A percentile compares a stretch with the other conserved stretches of the same genome.
phyloP scores from a whole-genome alignment of 2,113 vertebrate genomes.

The Leptodactylus fuscus region DNA sequence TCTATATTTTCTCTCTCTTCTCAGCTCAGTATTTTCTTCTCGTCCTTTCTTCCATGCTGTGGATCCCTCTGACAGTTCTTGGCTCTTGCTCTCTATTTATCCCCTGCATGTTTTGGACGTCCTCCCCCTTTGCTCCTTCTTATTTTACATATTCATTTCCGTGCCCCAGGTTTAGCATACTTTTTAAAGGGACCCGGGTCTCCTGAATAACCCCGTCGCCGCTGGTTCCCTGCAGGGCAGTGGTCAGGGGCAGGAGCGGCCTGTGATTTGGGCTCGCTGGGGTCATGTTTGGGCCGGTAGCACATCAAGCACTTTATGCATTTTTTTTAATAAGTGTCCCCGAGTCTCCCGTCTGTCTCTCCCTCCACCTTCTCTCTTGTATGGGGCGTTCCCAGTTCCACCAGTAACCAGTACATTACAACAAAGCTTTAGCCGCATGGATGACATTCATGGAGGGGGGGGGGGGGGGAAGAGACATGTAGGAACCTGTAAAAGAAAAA shows the following conservation, averaged over 20 bases:
- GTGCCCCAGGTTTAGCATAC: slow-evolving; percentile 52
- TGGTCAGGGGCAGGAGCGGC: neutral
- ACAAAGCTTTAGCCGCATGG: slow-evolving; percentile 55
- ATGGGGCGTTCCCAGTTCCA: slow-evolving; percentile 53
- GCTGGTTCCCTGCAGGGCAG: neutral
- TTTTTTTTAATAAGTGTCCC: slow-evolving; percentile 24
- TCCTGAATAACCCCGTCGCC: slow-evolving; percentile 2
- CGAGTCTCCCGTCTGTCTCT: neutral
- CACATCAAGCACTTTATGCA: neutral
- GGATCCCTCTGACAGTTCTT: neutral
- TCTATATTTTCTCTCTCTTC: no score
- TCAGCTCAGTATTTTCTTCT: no score
- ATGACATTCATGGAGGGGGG: slow-evolving; percentile 27
- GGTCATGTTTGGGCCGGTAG: neutral
- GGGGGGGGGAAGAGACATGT: slow-evolving; percentile 25
- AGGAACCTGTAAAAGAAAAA: slow-evolving; percentile 43
- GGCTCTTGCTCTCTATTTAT: neutral
- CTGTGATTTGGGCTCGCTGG: neutral
- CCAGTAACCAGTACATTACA: slow-evolving; percentile 41
- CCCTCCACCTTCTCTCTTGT: neutral
- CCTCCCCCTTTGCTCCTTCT: slow-evolving; percentile 38
- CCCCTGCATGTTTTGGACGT: slow-evolving; percentile 37
- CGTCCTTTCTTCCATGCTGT: no score
- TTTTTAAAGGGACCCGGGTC: slow-evolving; percentile 53
- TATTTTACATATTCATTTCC: slow-evolving; percentile 58